Conservation (phyloP, 2,113 vertebrate species). For the Tetraodon nigroviridis region DNA sequence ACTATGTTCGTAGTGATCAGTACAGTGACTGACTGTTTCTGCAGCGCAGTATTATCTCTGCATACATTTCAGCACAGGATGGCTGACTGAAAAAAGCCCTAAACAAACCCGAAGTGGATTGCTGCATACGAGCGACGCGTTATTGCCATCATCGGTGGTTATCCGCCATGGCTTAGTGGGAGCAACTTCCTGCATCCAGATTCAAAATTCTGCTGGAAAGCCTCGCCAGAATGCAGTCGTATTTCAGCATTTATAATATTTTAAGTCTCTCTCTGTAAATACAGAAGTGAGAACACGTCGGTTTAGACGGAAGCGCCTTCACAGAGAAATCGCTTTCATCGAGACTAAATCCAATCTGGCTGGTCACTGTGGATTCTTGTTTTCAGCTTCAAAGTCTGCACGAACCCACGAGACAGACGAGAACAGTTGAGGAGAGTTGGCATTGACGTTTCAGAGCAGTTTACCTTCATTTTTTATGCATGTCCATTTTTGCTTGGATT, state of each 20-base stretch:
- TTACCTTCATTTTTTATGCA: slow-evolving; percentile 5
- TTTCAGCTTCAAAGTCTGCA: slow-evolving; percentile 51
- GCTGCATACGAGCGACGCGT: neutral
- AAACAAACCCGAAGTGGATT: neutral
- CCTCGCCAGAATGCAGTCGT: too few relatives aligned
- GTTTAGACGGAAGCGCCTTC: too few relatives aligned
- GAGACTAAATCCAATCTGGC: slow-evolving; percentile 29
- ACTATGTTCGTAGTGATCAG: neutral
- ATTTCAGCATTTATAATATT: too few relatives aligned
- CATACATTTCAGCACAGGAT: neutral
- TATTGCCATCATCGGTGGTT: too few relatives aligned
- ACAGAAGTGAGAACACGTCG: too few relatives aligned
- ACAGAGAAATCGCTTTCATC: slow-evolving; percentile 28
- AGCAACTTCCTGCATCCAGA: neutral
- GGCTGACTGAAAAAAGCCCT: neutral
- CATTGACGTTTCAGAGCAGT: slow-evolving; percentile 6
- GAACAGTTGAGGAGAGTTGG: slow-evolving; percentile 25
- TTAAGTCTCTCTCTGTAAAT: too few relatives aligned
- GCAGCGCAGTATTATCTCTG: neutral
- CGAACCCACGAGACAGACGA: slow-evolving; percentile 16
- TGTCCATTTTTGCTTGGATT: slow-evolving; percentile 1
- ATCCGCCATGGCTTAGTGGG: neutral
- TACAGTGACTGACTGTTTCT: neutral
- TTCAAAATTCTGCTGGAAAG: too few relatives aligned
- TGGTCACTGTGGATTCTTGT: slow-evolving; percentile 24